Evolutionary conservation across 2,888 invertebrate species (phyloP), one percentile per base, ranked within the genome.

Genomic region (Lordiphosa fenestrarum): DNA sequence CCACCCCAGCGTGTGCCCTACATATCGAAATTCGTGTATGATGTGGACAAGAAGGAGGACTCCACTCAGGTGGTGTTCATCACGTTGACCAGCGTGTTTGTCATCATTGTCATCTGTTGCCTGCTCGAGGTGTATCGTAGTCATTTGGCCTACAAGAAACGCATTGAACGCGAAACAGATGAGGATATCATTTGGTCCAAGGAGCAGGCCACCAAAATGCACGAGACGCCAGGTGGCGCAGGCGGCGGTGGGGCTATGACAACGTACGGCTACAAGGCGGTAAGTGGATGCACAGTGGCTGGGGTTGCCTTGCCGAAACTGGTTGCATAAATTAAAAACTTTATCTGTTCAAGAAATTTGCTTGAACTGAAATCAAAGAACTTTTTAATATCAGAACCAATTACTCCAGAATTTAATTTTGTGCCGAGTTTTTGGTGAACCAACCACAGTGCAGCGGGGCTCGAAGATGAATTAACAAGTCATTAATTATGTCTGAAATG

Each of bases 1-100:
- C 94, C 95, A 2, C 96, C 96, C 0, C 93, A 93, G 36, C 91
- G 94, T 50, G 92, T 94, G 9, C 92, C 94, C 0, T 96, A 95
- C 87, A 93, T 94, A 75, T 94, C 95, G 1, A 90, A 93, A 35
- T 94, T 94, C 87, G 85, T 88, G 25, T 93, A 94, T 35, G 93
- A 94, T 69, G 92, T 93, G 10, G 94, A 94, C 12, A 91, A 93
- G 36, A 94, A 95, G 86, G 95, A 96, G 88, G 95, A 95, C 81
- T 94, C 94, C 55, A 94, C 94, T 1, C 94, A 94, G 90, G 94
- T 95, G 73, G 92, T 96, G 58, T 95, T 96, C 83, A 93, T 96
- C 68, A 93, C 94, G 1, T 91, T 96, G 41, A 94, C 94, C 36
- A 92, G 93, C 37, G 91, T 96, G 62, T 95, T 96, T 86, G 90